phyloP scores from a whole-genome alignment of 2,888 invertebrate genomes.

The Eristalis tenax region DNA sequence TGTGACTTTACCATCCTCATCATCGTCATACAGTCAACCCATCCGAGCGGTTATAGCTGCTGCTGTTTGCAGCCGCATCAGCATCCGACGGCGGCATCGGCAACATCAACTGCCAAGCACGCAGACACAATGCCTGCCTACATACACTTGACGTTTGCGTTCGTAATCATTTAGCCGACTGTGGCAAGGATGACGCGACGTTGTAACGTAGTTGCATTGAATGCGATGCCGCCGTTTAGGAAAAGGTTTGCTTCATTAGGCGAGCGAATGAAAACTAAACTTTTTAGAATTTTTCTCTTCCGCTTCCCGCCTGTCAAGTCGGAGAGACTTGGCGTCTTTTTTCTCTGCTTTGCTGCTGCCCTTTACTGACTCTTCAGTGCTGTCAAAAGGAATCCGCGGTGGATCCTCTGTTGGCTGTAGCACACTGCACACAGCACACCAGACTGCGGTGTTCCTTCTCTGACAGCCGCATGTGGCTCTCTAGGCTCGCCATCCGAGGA shows the following conservation, averaged over 20 bases:
- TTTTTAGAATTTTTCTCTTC: slow-evolving; percentile 36
- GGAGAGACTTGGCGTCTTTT: neutral
- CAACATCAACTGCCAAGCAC: slow-evolving; percentile 57
- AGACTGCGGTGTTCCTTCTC: neutral
- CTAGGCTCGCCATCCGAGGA: slow-evolving; percentile 17
- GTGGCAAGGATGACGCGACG: slow-evolving; percentile 40
- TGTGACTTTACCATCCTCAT: slow-evolving; percentile 61
- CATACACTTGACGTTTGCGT: slow-evolving; percentile 53
- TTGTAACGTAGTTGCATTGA: slow-evolving; percentile 8
- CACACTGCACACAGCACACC: no score
- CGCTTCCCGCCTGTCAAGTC: slow-evolving; percentile 26
- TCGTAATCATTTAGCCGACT: slow-evolving; percentile 49
- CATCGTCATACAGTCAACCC: slow-evolving; percentile 17
- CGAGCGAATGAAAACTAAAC: slow-evolving; percentile 54
- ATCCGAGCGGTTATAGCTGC: slow-evolving; percentile 27
- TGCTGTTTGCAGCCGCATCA: slow-evolving; percentile 33
- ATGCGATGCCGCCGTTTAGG: slow-evolving; percentile 7
- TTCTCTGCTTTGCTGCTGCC: slow-evolving; percentile 1
- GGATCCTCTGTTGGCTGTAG: slow-evolving; percentile 11
- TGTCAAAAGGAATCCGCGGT: slow-evolving; percentile 50
- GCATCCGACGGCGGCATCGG: slow-evolving; percentile 16
- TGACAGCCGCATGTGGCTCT: slow-evolving; percentile 36
- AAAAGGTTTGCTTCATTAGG: slow-evolving; percentile 64
- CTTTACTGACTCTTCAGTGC: neutral
- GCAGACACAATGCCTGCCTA: slow-evolving; percentile 17